Base-by-base conservation (phyloP, 2,113 vertebrate species). In the Lamprotornis superbus region DNA sequence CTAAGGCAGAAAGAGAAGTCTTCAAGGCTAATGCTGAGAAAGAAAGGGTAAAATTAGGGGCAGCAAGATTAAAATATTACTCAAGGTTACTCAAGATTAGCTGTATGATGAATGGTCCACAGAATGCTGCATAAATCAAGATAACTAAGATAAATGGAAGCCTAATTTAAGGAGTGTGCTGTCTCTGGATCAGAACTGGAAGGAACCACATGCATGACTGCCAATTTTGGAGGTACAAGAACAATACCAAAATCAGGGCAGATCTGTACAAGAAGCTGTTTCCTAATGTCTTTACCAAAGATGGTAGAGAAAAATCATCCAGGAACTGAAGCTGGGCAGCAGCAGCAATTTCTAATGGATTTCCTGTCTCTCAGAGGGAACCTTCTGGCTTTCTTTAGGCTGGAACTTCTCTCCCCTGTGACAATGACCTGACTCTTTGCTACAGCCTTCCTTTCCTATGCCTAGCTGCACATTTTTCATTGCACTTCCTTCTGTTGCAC, bases 131-230 rank as follows among this genome's bases (percentile, higher is more conserved):
- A 95, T 97, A 96, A 96, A 95, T 97, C 90, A 97, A 89, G 92
- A 84, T 91, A 96, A 96, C 87, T 68, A 89, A 96, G 96, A 96
- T 94, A 91, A 96, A 97, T 97, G 92, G 78, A 89, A 79, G 60
- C 82, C 69, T 96, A 93, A 95, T 96, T 96, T 95, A 82, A 95
- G 65, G 65, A 94, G 47, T 75, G 57, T 71, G 69, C 84, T 89
- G 60, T 56, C 61, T 94, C 92, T 89, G 84, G 81, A 91, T 96
- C 92, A 84, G 78, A 91, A 75, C 35, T 89, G 53, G 60, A 89
- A 82, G 81, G 91, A 78, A 70, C 30, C 56, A 82, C 81, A 84
- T 0, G 11, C 65, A 42, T 35, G 81, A 75, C 60, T 89, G 89
- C 52, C 69, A 63, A 30, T 42, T 89, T 42, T 42, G 39, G 30